phyloP scores from a whole-genome alignment of 2,113 vertebrate species.

The Prionailurus bengalensis region DNA sequence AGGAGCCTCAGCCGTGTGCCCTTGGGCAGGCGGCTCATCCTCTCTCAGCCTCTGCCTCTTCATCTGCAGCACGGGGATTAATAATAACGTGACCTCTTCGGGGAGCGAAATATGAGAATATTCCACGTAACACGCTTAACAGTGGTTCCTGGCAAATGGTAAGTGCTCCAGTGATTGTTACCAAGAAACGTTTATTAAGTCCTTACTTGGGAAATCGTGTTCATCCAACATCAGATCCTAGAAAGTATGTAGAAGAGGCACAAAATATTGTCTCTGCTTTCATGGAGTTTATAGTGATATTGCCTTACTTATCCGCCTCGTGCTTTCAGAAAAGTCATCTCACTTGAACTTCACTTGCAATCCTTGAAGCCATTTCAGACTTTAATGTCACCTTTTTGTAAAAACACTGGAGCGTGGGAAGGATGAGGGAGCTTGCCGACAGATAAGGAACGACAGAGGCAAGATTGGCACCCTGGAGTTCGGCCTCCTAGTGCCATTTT shows the following conservation, averaged over 20 bases:
- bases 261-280: neutral
- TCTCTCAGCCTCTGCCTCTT: neutral
- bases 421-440: neutral
- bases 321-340: neutral
- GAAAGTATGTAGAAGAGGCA: neutral
- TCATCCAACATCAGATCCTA: neutral
- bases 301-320: neutral
- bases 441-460: neutral
- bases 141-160: neutral
- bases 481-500: neutral
- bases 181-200: neutral
- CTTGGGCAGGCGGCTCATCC: neutral
- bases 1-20: neutral
- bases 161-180: neutral
- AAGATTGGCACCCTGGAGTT: neutral
- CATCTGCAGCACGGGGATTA: neutral
- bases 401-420: neutral
- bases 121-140: neutral
- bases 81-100: neutral
- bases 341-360: neutral
- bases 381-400: neutral
- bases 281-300: neutral
- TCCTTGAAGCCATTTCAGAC: neutral
- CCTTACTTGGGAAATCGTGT: neutral
- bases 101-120: neutral